Conservation (phyloP, 1,140 invertebrate genomes). For the Eumeta japonica region DNA sequence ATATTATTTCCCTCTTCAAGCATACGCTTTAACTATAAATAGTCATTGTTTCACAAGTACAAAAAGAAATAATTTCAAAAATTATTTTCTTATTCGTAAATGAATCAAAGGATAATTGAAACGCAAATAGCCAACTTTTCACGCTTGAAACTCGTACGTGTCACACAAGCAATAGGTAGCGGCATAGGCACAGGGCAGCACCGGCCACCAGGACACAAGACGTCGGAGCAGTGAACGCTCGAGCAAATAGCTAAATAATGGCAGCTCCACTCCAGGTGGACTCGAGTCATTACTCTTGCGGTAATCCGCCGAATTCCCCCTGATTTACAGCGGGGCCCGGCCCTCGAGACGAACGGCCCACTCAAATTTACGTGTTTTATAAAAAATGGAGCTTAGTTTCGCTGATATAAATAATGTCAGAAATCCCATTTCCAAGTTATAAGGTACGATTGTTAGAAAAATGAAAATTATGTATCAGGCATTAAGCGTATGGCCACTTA, state of each 20-base stretch:
- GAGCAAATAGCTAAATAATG: conserved; percentile 49
- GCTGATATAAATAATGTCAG: conserved; percentile 43
- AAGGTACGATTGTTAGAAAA: background rate
- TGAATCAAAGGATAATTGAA: too few species aligned
- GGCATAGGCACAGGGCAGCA: background rate
- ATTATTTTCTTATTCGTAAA: too few species aligned
- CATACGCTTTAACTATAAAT: too few species aligned
- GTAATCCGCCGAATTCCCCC: conserved; percentile 51
- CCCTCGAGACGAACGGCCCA: conserved; percentile 32
- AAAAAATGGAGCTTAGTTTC: conserved; percentile 50
- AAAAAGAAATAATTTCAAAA: too few species aligned
- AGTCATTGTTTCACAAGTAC: too few species aligned
- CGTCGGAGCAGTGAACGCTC: conserved; percentile 16
- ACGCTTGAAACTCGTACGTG: too few species aligned
- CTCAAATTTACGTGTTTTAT: conserved; percentile 48
- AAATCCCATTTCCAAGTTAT: conserved; percentile 20
- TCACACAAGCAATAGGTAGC: too few species aligned
- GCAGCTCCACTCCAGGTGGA: conserved; percentile 50
- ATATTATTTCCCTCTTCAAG: too few species aligned
- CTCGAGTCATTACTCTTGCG: conserved; percentile 49
- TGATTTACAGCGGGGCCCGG: conserved; percentile 35
- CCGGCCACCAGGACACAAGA: background rate
- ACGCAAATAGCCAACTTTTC: too few species aligned
- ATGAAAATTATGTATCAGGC: too few species aligned
- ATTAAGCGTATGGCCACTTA: too few species aligned